Base-by-base conservation (phyloP, 2,113 vertebrate genomes). In the Psittacula cyanocephala region DNA sequence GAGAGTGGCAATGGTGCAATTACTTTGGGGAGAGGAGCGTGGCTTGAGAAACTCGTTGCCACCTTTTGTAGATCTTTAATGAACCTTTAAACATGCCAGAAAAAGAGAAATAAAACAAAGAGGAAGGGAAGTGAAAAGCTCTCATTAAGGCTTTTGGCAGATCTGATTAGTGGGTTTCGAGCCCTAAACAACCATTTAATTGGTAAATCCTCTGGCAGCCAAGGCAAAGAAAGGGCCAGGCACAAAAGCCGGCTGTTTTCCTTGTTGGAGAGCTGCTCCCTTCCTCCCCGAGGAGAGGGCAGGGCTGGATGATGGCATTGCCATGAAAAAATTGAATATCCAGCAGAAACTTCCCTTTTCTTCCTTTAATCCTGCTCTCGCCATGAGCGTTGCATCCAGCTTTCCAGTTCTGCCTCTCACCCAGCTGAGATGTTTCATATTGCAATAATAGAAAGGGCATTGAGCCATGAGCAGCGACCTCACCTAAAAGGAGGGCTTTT, bases 111-210 rank as follows among this genome's bases (percentile, higher is more conserved):
- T 5, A 15, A 78, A 62, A 37, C 37, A 60, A 93, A 95, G 93
- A 52, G 90, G 87, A 95, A 94, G n/a, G 86, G 15, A 37, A 59
- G 28, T 89, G 72, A 75, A 96, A 97, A 96, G 81, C 71, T 68
- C 94, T 96, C 91, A 88, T 95, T 87, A 95, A 96, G 44, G 86
- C 37, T 95, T 93, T 82, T 97, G 96, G 97, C 97, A 97, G 95
- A 83, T 96, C 76, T 94, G 95, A 97, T 97, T 90, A 92, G 94
- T 31, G 82, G 90, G 63, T 96, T 94, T 76, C 79, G 62, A 96
- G 87, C 62, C 74, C 89, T 74, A 76, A 96, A 96, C 94, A 95
- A 91, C 86, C 69, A 2, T 80, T 96, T 94, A 94, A 95, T 83
- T 86, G 87, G 96, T 71, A 91, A 97, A 83, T 80, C 70, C 93